Evolutionary conservation across 2,113 vertebrate species (phyloP).

Genomic region (Proteles cristata): DNA sequence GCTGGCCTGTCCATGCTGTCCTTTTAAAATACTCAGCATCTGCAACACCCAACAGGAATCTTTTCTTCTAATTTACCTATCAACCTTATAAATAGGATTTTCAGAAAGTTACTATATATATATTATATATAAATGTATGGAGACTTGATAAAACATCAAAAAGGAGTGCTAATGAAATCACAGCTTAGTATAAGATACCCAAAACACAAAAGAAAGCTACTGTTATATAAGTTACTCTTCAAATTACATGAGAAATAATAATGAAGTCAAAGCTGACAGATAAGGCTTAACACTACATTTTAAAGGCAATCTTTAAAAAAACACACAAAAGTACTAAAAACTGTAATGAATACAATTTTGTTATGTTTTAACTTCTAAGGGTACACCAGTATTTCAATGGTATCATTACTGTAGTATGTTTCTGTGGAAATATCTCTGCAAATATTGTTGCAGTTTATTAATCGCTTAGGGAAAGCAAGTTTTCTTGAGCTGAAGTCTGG

Average conservation of each 20-base stretch:
- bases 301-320: not conserved
- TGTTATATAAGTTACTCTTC: not conserved
- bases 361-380: not conserved
- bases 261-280: not conserved
- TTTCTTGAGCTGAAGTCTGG: not conserved
- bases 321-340: not conserved
- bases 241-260: not conserved
- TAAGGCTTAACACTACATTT: not conserved
- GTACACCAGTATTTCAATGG: not conserved
- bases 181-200: not conserved
- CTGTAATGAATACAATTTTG: not conserved
- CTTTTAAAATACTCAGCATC: not conserved
- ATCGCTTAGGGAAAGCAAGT: not conserved
- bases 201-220: not conserved
- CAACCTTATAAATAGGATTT: not conserved
- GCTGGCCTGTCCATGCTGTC: not conserved
- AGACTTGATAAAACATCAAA: not conserved
- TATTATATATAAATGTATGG: not conserved
- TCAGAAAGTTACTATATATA: not conserved
- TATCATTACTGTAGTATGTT: not conserved
- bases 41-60: not conserved
- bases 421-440: not conserved
- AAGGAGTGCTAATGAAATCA: not conserved
- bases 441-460: not conserved
- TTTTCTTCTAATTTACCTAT: not conserved